Conservation (phyloP, 2,113 vertebrate genomes). For the Oryzias melastigma region DNA sequence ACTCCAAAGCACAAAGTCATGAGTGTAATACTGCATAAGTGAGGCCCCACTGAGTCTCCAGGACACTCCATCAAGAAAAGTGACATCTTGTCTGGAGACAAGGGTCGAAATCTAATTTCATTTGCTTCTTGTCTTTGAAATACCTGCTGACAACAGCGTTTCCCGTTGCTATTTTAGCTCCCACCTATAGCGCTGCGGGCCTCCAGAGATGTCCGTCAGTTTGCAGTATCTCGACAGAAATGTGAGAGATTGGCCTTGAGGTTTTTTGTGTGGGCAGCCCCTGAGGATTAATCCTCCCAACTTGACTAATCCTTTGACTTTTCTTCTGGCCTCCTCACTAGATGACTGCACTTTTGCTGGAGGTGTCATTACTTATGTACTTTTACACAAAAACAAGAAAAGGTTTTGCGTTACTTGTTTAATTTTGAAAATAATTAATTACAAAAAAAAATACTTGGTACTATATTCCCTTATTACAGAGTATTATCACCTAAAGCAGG, state of each 20-base stretch:
- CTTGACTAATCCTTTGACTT: background rate
- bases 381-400: too few relatives aligned
- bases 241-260: background rate
- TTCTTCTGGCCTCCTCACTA: background rate
- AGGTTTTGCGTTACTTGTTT: too few relatives aligned
- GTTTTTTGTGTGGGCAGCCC: background rate
- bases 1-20: conserved; percentile 40
- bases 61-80: conserved; percentile 37
- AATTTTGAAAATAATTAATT: too few relatives aligned
- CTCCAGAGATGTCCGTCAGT: background rate
- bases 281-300: conserved; percentile 2
- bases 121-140: conserved; percentile 35
- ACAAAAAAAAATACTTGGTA: too few relatives aligned
- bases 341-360: background rate
- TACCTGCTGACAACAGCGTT: conserved; percentile 29
- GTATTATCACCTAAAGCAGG: too few relatives aligned
- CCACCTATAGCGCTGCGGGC: background rate
- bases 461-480: too few relatives aligned
- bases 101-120: conserved; percentile 42
- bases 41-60: conserved; percentile 13
- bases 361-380: background rate
- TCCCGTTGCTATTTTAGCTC: conserved; percentile 9
- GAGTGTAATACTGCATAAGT: conserved; percentile 4
- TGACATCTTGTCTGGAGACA: conserved; percentile 32
- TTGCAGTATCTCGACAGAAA: conserved; percentile 3